These are phyloP conservation scores for Apodemia mormo DNA, from an alignment of 2,888 invertebrate genomes.

Conservation along the genomic window DNA sequence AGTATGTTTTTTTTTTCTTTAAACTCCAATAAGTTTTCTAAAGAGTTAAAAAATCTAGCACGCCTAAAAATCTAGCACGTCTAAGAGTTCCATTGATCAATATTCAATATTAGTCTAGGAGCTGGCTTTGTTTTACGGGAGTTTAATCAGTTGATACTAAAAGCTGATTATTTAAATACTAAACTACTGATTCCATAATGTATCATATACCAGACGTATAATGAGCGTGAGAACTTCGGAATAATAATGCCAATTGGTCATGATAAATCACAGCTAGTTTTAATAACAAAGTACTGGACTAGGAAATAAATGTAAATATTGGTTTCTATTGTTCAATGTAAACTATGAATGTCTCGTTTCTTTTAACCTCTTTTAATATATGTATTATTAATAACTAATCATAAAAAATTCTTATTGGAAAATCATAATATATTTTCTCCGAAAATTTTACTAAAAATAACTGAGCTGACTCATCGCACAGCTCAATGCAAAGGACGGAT, in stretches of 20 bases:
- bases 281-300: neutral
- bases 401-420: neutral
- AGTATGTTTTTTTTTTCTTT: neutral
- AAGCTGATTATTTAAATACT: too few relatives aligned
- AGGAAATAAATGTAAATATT: neutral
- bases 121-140: neutral
- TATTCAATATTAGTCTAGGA: neutral
- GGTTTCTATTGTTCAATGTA: neutral
- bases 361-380: neutral
- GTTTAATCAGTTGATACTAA: too few relatives aligned
- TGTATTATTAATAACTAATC: neutral
- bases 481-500: too few relatives aligned
- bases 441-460: too few relatives aligned
- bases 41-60: neutral
- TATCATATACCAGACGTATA: neutral
- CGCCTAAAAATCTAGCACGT: neutral
- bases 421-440: neutral
- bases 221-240: neutral
- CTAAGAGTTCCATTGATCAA: neutral
- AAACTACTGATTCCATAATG: too few relatives aligned
- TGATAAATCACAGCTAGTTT: neutral
- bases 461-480: too few relatives aligned
- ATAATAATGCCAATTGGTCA: neutral
- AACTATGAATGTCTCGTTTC: neutral
- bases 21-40: neutral